Evolutionary conservation across 2,113 vertebrate genomes (phyloP).

Genomic region (Pantherophis guttatus): DNA sequence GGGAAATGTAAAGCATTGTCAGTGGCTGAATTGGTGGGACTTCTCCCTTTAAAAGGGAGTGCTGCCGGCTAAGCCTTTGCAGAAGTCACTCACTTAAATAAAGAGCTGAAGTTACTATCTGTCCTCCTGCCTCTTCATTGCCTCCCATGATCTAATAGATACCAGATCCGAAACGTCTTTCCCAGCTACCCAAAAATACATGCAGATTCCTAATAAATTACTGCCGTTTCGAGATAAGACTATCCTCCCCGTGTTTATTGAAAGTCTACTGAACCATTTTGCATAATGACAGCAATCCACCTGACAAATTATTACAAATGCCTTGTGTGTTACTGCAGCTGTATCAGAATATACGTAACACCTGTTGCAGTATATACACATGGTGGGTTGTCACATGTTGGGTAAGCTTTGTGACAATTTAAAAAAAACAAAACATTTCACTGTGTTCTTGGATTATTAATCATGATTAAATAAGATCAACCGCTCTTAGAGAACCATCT

Average conservation of each 20-base stretch:
- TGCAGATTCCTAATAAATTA: neutral
- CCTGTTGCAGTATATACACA: neutral
- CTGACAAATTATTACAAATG: neutral
- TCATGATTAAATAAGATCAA: constrained; percentile 18
- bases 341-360: neutral
- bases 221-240: neutral
- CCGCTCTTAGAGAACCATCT: neutral
- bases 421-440: neutral
- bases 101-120: too few species aligned
- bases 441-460: constrained; percentile 33
- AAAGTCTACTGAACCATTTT: neutral
- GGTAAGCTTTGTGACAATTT: neutral
- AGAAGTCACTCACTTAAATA: too few species aligned
- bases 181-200: neutral
- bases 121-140: too few species aligned
- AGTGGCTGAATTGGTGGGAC: too few species aligned
- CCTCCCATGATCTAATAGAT: neutral
- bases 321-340: neutral
- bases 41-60: too few species aligned
- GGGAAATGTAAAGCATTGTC: too few species aligned
- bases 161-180: neutral
- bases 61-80: too few species aligned
- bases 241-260: neutral
- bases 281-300: neutral
- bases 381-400: neutral